A percentile compares a stretch with the other conserved stretches of the same genome.
phyloP scores from a whole-genome alignment of 2,113 vertebrate species.

The Gymnobelideus leadbeateri region DNA sequence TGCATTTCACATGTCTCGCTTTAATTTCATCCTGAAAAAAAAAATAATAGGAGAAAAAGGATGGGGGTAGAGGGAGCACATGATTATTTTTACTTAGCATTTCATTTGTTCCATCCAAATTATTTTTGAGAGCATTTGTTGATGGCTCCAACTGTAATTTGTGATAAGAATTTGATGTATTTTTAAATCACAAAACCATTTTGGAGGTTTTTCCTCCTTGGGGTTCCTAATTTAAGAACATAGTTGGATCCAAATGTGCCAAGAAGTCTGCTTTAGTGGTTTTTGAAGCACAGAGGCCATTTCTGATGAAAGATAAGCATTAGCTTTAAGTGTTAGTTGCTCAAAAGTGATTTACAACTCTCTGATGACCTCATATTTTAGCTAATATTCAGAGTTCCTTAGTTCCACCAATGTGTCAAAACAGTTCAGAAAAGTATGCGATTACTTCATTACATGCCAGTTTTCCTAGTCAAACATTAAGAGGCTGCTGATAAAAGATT shows the following conservation, averaged over 20 bases:
- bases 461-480: constrained; percentile 31
- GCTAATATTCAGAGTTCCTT: constrained; percentile 19
- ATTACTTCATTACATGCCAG: neutral
- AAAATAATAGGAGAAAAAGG: neutral
- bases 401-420: constrained; percentile 1
- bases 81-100: neutral
- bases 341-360: constrained; percentile 7
- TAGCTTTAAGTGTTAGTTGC: constrained; percentile 2
- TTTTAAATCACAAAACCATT: constrained; percentile 27
- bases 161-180: constrained; percentile 15
- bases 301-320: constrained; percentile 2
- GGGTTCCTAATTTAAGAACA: neutral
- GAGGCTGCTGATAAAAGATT: neutral
- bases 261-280: neutral
- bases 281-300: constrained; percentile 14
- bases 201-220: constrained; percentile 27
- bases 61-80: neutral
- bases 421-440: constrained; percentile 16
- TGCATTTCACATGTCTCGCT: neutral
- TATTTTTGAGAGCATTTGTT: neutral
- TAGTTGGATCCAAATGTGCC: neutral
- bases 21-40: neutral
- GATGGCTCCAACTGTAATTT: constrained; percentile 24
- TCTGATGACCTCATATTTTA: constrained; percentile 4
- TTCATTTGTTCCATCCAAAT: constrained; percentile 13